Evolutionary conservation across 2,113 vertebrate genomes (phyloP).

Genomic region (Chloropsis cyanopogon): DNA sequence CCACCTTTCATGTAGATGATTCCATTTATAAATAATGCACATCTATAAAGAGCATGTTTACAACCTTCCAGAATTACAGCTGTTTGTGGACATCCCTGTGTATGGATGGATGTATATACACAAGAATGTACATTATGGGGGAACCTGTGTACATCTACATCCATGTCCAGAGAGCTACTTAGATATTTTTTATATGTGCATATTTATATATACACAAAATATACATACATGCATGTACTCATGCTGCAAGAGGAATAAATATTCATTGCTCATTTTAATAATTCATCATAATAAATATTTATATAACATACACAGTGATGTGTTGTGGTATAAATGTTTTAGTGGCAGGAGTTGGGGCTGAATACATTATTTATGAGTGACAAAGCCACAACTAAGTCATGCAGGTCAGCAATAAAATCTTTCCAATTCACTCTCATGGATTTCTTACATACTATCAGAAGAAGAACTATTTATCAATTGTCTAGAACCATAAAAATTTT

Average conservation of each 20-base stretch:
- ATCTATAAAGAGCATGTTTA: neutral
- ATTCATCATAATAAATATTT: constrained; percentile 73
- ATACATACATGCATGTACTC: neutral
- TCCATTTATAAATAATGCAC: constrained; percentile 44
- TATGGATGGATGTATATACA: neutral
- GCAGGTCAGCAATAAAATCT: constrained; percentile 54
- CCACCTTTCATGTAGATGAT: neutral
- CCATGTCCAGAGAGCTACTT: neutral
- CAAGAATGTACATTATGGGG: neutral
- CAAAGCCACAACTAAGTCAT: constrained; percentile 54
- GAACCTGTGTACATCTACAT: neutral
- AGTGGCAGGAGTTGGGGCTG: constrained; percentile 47
- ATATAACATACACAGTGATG: constrained; percentile 66
- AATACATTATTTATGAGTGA: constrained; percentile 64
- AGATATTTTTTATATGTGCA: neutral
- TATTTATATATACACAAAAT: neutral
- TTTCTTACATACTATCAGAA: neutral
- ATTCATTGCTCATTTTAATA: constrained; percentile 67
- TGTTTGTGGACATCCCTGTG: neutral
- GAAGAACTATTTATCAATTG: neutral
- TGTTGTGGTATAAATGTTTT: constrained; percentile 68
- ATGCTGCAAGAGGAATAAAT: constrained; percentile 46
- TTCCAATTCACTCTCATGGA: neutral
- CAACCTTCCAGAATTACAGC: neutral
- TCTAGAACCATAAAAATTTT: neutral